Evolutionary conservation across 2,888 invertebrate species (phyloP).

Genomic region (Anticlea derivata): DNA sequence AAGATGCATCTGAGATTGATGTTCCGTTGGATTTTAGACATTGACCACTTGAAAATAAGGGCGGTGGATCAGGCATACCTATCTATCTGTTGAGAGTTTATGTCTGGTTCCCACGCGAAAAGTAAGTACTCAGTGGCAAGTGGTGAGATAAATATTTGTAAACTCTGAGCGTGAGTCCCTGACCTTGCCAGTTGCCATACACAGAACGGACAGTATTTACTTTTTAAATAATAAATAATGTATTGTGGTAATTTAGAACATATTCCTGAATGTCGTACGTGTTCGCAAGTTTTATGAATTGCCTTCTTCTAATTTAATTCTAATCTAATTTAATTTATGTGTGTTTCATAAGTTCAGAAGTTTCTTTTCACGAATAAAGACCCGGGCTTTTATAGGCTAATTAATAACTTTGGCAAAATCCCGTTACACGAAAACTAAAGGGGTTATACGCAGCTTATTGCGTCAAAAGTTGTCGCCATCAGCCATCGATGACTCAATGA

Average conservation of each 20-base stretch:
- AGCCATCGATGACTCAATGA: constrained; percentile 21
- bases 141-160: constrained; percentile 79
- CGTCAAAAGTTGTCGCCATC: neutral
- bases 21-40: constrained; percentile 30
- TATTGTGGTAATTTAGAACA: constrained; percentile 22
- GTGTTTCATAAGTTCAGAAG: too few relatives aligned
- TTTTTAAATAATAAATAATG: constrained; percentile 31
- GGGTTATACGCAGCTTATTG: neutral
- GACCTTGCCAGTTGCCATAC: constrained; percentile 60
- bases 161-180: constrained; percentile 56
- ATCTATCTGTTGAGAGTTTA: constrained; percentile 34
- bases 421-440: too few relatives aligned
- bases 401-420: too few relatives aligned
- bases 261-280: constrained; percentile 2
- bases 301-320: too few relatives aligned
- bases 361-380: too few relatives aligned
- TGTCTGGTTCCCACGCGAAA: constrained; percentile 71
- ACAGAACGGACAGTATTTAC: constrained; percentile 20
- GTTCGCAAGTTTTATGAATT: too few relatives aligned
- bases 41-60: constrained; percentile 29
- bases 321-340: too few relatives aligned
- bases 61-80: constrained; percentile 19
- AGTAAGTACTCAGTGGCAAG: constrained; percentile 62
- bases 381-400: too few relatives aligned
- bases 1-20: constrained; percentile 23